Percentiles rank a stretch among this genome's conserved stretches.
Conservation (phyloP, 2,797 vertebrate genomes). For the Phataginus tricuspis region DNA sequence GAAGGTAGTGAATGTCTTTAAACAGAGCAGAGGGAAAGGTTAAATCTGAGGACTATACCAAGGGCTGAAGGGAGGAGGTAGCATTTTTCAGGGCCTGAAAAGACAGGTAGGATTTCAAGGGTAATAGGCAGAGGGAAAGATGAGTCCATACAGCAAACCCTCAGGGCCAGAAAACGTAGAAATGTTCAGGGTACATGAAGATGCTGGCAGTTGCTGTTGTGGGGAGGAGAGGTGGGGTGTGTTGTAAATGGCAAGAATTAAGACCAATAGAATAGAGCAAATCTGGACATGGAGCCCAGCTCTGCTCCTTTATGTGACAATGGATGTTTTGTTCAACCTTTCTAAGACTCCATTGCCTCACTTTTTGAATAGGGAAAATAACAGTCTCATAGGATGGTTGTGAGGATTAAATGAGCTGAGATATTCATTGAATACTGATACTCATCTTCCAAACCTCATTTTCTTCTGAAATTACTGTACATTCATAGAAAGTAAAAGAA, state of each 20-base stretch:
- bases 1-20: neutral
- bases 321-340: neutral
- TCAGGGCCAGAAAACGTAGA: neutral
- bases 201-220: neutral
- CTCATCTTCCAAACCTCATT: neutral
- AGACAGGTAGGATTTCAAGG: neutral
- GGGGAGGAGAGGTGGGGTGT: neutral
- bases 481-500: conserved; percentile 6
- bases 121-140: neutral
- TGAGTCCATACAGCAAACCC: neutral
- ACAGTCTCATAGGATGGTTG: neutral
- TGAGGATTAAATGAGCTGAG: neutral
- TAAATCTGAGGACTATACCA: neutral
- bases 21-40: neutral
- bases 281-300: neutral
- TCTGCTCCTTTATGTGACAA: neutral
- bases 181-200: neutral
- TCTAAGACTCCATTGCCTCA: neutral
- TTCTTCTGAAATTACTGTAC: neutral
- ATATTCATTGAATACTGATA: neutral
- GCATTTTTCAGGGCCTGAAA: neutral
- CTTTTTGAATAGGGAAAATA: neutral
- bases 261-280: neutral
- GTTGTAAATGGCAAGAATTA: neutral
- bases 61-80: neutral